phyloP scores from a whole-genome alignment of 35 echinoderm and acorn worm genomes.

The Apostichopus californicus region DNA sequence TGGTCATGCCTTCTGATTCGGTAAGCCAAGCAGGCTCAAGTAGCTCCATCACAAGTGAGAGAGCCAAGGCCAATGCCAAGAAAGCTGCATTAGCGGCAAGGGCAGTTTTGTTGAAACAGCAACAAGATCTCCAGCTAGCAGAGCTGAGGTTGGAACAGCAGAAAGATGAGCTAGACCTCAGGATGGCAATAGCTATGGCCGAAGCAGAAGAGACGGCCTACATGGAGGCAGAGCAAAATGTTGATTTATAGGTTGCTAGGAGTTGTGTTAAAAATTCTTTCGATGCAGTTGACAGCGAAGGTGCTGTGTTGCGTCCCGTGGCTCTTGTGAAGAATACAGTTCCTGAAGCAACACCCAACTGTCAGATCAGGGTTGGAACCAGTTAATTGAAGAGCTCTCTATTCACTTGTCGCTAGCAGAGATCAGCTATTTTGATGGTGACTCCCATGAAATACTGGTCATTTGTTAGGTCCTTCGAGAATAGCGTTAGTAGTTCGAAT shows the following conservation, averaged over 20 bases:
- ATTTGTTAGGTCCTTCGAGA: constrained; percentile 60
- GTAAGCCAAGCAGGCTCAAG: no score
- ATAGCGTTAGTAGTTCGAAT: constrained; percentile 52
- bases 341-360: not conserved
- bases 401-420: constrained; percentile 63
- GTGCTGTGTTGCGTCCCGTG: not conserved
- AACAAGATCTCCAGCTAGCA: not conserved
- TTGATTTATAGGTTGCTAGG: no score
- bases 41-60: no score
- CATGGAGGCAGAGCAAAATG: not conserved
- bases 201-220: not conserved
- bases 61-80: not conserved
- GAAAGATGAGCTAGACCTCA: not conserved
- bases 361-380: not conserved
- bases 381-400: constrained; percentile 57
- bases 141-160: constrained; percentile 33
- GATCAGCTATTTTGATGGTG: constrained; percentile 49
- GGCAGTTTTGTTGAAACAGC: not conserved
- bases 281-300: not conserved
- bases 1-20: no score
- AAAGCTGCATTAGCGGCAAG: constrained; percentile 29
- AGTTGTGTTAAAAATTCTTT: not conserved
- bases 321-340: not conserved
- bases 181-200: constrained; percentile 7
- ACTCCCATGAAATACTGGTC: constrained; percentile 57